phyloP scores from a whole-genome alignment of 30 jellyfish, hydroid and myxozoan genomes.

The Catostylus mosaicus region DNA sequence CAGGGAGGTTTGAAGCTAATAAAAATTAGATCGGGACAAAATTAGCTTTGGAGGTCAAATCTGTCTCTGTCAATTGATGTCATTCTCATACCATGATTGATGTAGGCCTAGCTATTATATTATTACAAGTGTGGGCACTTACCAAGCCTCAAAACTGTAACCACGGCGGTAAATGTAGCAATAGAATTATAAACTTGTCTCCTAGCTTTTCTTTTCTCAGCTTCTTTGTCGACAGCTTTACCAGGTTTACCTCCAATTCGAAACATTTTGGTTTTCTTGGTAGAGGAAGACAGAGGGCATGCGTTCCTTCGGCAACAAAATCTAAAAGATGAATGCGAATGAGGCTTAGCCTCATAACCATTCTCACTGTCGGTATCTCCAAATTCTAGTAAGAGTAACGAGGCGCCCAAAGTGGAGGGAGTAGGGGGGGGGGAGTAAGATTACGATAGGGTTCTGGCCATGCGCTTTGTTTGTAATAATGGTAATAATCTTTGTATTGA shows the following conservation, averaged over 20 bases:
- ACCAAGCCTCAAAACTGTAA: slow-evolving; percentile 79
- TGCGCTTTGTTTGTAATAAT: no score
- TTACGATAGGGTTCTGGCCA: no score
- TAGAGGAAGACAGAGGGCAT: no score
- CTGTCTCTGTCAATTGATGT: background rate
- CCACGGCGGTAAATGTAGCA: slow-evolving; percentile 65
- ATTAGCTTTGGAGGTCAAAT: background rate
- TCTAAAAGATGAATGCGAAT: no score
- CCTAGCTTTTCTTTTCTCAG: slow-evolving; percentile 82
- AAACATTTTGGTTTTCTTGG: slow-evolving; percentile 62
- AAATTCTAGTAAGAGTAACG: no score
- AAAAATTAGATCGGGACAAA: background rate
- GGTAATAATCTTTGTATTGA: no score
- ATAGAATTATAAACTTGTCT: slow-evolving; percentile 70
- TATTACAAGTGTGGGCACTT: background rate
- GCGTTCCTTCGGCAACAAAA: no score
- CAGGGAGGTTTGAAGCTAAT: background rate
- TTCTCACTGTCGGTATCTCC: no score
- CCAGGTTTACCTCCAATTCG: slow-evolving; percentile 89
- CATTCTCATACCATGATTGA: background rate
- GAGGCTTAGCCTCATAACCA: no score
- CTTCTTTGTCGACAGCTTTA: slow-evolving; percentile 78
- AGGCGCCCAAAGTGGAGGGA: no score
- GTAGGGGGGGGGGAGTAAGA: no score
- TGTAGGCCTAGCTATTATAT: background rate